Evolutionary conservation across 1,140 invertebrate species (phyloP), one percentile per base, ranked within the genome.

Genomic region (Kradibia gibbosae): DNA sequence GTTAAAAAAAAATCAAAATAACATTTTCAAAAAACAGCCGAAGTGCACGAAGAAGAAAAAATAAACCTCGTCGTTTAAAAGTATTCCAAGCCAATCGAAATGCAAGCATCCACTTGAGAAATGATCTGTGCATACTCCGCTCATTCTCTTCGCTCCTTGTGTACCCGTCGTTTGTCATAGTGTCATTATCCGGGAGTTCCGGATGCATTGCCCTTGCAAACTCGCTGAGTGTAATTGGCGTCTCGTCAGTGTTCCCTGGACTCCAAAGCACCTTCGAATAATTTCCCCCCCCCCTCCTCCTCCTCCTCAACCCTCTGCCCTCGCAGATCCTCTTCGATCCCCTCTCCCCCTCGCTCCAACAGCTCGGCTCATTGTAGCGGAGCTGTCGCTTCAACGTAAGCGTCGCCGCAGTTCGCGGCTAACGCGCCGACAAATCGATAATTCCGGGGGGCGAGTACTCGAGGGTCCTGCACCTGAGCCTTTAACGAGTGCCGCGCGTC

Each of bases 391-490:
- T 45, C n/a, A 62, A 28, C 10, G 53, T 22, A 77, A 62, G 55
- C 53, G 15, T 3, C n/a, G 75, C 75, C 75, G 50, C 34, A 28
- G 0, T 3, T 22, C 10, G 25, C 36, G 28, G n/a, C 25, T 73
- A 53, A 74, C 36, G 36, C 20, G 67, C 28, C 77, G 77, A 71
- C 77, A 57, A 79, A 79, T 79, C 77, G 65, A 55, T 76, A 60
- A 71, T 71, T 48, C 22, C n/a, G 22, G 15, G 1, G n/a, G 2
- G 36, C 36, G 70, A n/a, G 22, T 53, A 22, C 50, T 11, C 50
- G 50, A 20, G 50, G 50, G 50, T 53, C 50, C 10, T 53, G 50
- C 50, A 53, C 50, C 5, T 22, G 50, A 53, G 5, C 8, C 13
- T 50, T 34, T 70, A 78, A 78, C 62, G 77, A 79, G 62, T 65